phyloP scores from a whole-genome alignment of 2,888 invertebrate genomes.

The Boloria euphrosyne region DNA sequence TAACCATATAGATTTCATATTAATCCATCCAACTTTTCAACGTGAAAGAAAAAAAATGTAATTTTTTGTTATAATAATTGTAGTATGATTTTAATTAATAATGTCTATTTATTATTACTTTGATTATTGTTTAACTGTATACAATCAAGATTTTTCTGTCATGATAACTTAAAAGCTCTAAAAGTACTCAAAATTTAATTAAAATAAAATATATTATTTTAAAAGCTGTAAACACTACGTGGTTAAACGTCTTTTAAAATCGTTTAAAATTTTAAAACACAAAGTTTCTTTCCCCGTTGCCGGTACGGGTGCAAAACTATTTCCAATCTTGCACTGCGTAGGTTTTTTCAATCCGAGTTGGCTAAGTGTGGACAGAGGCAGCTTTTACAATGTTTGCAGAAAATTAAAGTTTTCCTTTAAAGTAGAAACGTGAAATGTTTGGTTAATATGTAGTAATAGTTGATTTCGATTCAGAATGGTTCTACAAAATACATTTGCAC shows the following conservation, averaged over 20 bases:
- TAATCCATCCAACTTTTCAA: too few species aligned
- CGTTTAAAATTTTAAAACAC: conserved; percentile 14
- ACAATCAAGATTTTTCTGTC: too few species aligned
- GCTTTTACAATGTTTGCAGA: not conserved
- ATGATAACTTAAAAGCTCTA: too few species aligned
- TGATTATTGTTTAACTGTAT: too few species aligned
- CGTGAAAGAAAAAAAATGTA: too few species aligned
- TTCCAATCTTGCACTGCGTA: conserved; percentile 10
- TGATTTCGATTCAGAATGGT: not conserved
- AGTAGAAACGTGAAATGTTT: not conserved
- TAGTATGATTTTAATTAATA: too few species aligned
- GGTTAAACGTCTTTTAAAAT: conserved; percentile 6
- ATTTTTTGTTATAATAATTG: too few species aligned
- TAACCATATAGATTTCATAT: too few species aligned
- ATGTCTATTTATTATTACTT: too few species aligned
- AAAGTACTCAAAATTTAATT: not conserved
- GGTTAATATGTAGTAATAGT: not conserved
- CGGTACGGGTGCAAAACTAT: conserved; percentile 13
- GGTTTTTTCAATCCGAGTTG: conserved; percentile 13
- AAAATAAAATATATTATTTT: not conserved
- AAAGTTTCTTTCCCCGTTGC: conserved; percentile 14
- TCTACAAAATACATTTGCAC: not conserved
- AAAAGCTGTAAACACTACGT: not conserved
- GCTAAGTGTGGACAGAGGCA: conserved; percentile 4
- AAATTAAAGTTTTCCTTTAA: conserved; percentile 1